These are phyloP conservation scores for Halcyon senegalensis DNA, from an alignment of 2,113 vertebrate species.

Conservation along the genomic window DNA sequence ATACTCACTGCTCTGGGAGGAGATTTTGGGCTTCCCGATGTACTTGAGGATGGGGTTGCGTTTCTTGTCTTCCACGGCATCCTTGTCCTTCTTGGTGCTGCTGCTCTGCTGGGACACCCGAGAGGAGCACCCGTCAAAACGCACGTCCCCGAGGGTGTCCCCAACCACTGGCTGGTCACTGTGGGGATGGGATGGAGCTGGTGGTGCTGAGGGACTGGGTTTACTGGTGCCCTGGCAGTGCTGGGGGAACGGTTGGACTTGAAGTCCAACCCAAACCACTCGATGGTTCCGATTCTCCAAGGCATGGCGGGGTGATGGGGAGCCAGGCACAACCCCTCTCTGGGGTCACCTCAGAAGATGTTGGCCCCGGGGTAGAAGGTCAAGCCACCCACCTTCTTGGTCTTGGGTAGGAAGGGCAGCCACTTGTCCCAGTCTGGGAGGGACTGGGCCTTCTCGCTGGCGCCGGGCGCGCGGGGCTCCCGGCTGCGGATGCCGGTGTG, in stretches of 20 bases:
- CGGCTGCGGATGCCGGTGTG: slow-evolving; percentile 86
- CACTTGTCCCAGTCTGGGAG: slow-evolving; percentile 92
- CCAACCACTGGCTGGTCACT: background rate
- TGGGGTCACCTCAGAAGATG: background rate
- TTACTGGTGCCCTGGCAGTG: too few relatives aligned
- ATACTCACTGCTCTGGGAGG: slow-evolving; percentile 91
- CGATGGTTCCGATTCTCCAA: too few relatives aligned
- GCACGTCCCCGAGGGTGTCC: accelerated
- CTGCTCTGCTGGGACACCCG: slow-evolving; percentile 78
- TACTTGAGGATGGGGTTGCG: slow-evolving; percentile 94
- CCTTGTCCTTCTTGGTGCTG: slow-evolving; percentile 85
- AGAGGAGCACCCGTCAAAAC: background rate
- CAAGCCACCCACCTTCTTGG: slow-evolving; percentile 84
- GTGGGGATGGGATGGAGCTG: too few relatives aligned
- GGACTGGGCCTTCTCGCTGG: slow-evolving; percentile 71
- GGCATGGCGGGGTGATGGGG: too few relatives aligned
- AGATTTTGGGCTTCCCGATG: slow-evolving; percentile 88
- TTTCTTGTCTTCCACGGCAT: slow-evolving; percentile 85
- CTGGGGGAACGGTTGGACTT: too few relatives aligned
- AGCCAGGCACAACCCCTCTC: background rate
- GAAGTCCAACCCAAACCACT: too few relatives aligned
- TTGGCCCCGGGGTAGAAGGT: background rate
- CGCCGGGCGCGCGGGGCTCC: slow-evolving; percentile 77
- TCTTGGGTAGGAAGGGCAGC: slow-evolving; percentile 89
- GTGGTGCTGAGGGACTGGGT: too few relatives aligned